Base-by-base conservation (phyloP, 2,888 invertebrate genomes). In the Noctua janthina region DNA sequence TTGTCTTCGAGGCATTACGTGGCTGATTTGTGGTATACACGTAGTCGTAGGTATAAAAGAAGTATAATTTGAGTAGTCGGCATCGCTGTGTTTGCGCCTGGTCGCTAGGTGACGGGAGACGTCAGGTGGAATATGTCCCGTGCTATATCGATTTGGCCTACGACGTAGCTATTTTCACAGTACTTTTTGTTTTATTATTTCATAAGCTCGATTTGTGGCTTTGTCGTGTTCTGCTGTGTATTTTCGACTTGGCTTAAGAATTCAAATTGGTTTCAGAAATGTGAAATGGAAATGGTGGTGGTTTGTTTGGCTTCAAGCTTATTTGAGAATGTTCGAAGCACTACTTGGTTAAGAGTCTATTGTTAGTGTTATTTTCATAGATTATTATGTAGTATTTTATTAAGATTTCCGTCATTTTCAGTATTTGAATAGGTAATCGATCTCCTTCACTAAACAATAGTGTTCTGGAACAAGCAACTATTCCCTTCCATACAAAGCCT, bases 41-140 rank as follows among this genome's bases (percentile, higher is more conserved):
- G 49, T 77, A 35, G 35, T 35, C 2, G 35, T 35, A 74, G 49
- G 76, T 71, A n/a, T 74, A 74, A 76, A 75, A 68, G 43, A 59
- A 43, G 78, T 87, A 87, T 88, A 92, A 93, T 93, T 94, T 91
- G 89, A 91, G 90, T 89, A 84, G 82, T 39, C 17, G 35, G 35
- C 64, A n/a, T 85, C 78, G 88, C 81, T 83, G 70, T 95, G 95
- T 95, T 95, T 95, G 95, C 81, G 81, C 81, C 83, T 85, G 87
- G 95, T 95, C 92, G 95, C 95, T 94, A 94, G 95, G 94, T 91
- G 91, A 95, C 93, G 74, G 66, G 83, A 29, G 29, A 85, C 88
- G 91, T 84, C 95, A 95, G 93, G 93, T 94, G 95, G 90, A 85
- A 85, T 79, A 84, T 87, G 90, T 95, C 93, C 92, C 94, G 91